Evolutionary conservation across 2,888 invertebrate genomes (phyloP).

Genomic region (Sicus ferrugineus): DNA sequence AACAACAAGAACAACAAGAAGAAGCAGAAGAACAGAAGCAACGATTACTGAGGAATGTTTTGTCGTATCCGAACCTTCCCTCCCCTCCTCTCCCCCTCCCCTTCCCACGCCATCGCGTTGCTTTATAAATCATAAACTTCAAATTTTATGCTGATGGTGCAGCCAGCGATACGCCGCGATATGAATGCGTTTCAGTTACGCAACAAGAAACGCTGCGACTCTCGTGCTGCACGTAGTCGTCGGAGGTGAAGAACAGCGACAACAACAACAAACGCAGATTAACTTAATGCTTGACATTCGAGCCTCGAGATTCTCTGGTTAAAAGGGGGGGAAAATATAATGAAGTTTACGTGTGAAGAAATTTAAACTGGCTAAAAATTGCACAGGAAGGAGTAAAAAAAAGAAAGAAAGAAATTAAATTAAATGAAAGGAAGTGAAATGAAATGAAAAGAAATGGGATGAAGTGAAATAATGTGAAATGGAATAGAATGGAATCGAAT

Average conservation of each 20-base stretch:
- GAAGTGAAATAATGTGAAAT: too few relatives aligned
- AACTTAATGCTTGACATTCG: constrained; percentile 13
- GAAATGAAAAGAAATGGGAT: background rate
- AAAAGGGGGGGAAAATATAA: constrained; percentile 16
- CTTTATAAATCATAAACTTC: constrained; percentile 12
- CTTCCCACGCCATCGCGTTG: too few relatives aligned
- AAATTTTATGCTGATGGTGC: constrained; percentile 17
- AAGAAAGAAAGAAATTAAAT: background rate
- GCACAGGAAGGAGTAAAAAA: background rate
- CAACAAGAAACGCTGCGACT: constrained; percentile 13
- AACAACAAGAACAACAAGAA: background rate
- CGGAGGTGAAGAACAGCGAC: background rate
- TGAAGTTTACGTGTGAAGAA: constrained; percentile 9
- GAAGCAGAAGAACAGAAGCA: background rate
- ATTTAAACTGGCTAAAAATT: background rate
- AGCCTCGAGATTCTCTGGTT: background rate
- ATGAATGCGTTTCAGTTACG: constrained; percentile 12
- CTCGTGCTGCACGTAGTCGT: too few relatives aligned
- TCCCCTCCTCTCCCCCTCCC: too few relatives aligned
- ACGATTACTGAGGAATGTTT: background rate
- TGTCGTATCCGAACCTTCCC: background rate
- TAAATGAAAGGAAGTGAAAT: background rate
- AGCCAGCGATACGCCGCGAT: constrained; percentile 4
- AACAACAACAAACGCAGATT: background rate
- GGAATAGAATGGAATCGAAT: too few relatives aligned